These are phyloP conservation scores for Marmota flaviventris DNA, from an alignment of 2,113 vertebrate species.

Conservation along the genomic window DNA sequence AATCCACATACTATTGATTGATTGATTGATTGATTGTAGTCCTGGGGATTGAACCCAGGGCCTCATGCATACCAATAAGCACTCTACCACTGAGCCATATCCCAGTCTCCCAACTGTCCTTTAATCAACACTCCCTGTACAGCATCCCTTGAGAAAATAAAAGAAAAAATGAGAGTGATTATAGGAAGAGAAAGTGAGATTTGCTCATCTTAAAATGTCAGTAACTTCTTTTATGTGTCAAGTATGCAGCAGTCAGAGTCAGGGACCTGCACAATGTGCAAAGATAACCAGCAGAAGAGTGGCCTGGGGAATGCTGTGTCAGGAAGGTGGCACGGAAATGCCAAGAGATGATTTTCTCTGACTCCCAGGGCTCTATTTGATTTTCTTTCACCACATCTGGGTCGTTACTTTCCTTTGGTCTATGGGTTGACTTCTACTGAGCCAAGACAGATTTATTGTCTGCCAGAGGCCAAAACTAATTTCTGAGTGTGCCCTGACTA, in stretches of 20 bases:
- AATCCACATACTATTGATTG: not conserved
- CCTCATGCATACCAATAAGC: too few species aligned
- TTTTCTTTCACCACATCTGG: constrained; percentile 62
- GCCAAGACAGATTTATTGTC: constrained; percentile 61
- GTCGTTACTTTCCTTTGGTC: constrained; percentile 50
- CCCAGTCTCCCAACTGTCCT: not conserved
- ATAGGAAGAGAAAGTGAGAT: not conserved
- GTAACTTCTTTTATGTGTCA: not conserved
- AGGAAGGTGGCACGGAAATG: not conserved
- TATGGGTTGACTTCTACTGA: constrained; percentile 55
- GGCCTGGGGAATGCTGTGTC: not conserved
- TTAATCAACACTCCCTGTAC: not conserved
- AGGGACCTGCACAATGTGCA: not conserved
- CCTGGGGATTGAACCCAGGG: too few species aligned
- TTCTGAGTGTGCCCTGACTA: constrained; percentile 49
- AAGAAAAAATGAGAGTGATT: not conserved
- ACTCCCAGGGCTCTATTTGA: constrained; percentile 13
- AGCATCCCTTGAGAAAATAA: not conserved
- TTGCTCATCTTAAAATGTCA: not conserved
- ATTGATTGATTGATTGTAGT: too few species aligned
- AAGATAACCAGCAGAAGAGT: not conserved
- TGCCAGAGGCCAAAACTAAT: constrained; percentile 63
- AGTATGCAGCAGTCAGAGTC: not conserved
- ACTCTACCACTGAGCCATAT: too few species aligned
- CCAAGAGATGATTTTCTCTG: not conserved